Base-by-base conservation (phyloP, 2,113 vertebrate species). In the Tiliqua scincoides region DNA sequence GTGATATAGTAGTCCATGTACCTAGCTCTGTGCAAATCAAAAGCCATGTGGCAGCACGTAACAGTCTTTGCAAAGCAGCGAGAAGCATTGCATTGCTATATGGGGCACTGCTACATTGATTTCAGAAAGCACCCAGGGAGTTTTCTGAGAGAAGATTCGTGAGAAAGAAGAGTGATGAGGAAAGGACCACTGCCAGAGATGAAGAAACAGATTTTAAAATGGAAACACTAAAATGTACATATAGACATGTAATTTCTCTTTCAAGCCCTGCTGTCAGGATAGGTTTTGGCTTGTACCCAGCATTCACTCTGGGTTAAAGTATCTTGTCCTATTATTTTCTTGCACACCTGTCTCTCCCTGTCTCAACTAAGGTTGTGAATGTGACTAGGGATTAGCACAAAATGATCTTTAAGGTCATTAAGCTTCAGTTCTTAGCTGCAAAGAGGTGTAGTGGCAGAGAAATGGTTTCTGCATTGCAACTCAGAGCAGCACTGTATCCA, bases 21-120 rank as follows among this genome's bases (percentile, higher is more conserved):
- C 84, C 84, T 89, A 0, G 0, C 40, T 92, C 76, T 80, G 87
- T 90, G 87, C 91, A 92, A 94, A 93, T 91, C 85, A 65, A 92
- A 93, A 93, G 90, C 92, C 93, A 90, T 91, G 94, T 93, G 90
- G 87, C 91, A 89, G 82, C 87, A 88, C 87, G n/a, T n/a, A n/a
- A n/a, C n/a, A 92, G 92, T 92, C 93, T 77, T 77, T 15, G 68
- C 37, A 57, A 52, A n/a, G 21, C 32, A 68, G 93, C 92, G 91
- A 92, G 92, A 91, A 90, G 93, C 93, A 6, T 91, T 87, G 89
- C 0, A 1, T 9, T 32, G 91, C 79, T 3, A 76, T 83, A 70
- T 88, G 90, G 87, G 48, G 35, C 17, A 23, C 10, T 25, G 12
- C 67, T 85, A 32, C 25, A 48, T 40, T 86, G 77, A 85, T 89